phyloP scores from a whole-genome alignment of 2,113 vertebrate species.

The Serinus canaria region DNA sequence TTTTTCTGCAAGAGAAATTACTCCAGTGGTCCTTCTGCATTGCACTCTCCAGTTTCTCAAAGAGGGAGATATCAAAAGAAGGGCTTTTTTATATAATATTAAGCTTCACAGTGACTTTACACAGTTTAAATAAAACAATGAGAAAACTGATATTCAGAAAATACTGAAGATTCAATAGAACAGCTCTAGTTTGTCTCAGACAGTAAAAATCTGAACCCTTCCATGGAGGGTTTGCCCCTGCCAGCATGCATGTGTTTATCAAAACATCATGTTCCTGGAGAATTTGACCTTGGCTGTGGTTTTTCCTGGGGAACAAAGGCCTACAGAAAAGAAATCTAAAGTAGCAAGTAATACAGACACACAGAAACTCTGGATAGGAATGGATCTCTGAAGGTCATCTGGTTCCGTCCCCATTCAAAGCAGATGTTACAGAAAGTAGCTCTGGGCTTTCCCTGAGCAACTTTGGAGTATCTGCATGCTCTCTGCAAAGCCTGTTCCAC shows the following conservation, averaged over 20 bases:
- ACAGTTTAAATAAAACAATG: background rate
- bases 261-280: background rate
- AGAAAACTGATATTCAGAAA: background rate
- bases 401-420: background rate
- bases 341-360: background rate
- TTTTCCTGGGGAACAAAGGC: background rate
- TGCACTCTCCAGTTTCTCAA: background rate
- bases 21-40: background rate
- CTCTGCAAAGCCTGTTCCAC: background rate
- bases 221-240: background rate
- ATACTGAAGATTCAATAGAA: background rate
- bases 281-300: slow-evolving; percentile 32
- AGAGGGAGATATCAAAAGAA: background rate
- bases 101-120: background rate
- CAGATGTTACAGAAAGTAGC: background rate
- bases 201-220: background rate
- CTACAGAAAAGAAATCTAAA: slow-evolving; percentile 10
- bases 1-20: background rate
- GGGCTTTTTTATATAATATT: background rate
- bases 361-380: background rate
- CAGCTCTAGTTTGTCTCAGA: background rate
- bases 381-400: background rate
- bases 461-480: background rate
- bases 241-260: background rate
- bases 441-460: background rate